Conservation (phyloP, 2,888 invertebrate genomes). For the Catotricha subobsoleta region DNA sequence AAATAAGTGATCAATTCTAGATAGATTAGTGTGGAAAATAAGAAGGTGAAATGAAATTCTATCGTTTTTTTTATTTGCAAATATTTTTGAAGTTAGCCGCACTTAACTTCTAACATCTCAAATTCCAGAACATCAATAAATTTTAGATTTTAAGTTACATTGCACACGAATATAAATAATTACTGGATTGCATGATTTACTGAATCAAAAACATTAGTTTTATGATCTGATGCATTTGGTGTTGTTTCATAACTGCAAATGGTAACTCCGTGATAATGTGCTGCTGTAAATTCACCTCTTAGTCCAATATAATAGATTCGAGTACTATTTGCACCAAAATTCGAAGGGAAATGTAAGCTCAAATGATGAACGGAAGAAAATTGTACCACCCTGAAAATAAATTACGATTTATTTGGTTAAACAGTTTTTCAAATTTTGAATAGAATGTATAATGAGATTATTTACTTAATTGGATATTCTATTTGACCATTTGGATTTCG, state of each 20-base stretch:
- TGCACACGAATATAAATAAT: constrained; percentile 9
- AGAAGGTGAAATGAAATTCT: too few relatives aligned
- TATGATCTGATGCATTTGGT: constrained; percentile 75
- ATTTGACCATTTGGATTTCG: constrained; percentile 59
- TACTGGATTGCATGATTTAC: constrained; percentile 40
- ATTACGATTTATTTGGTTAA: constrained; percentile 9
- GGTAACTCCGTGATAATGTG: constrained; percentile 73
- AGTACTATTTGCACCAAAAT: constrained; percentile 72
- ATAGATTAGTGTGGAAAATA: too few relatives aligned
- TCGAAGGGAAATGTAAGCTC: constrained; percentile 75
- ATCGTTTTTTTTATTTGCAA: too few relatives aligned
- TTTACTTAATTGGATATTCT: constrained; percentile 81
- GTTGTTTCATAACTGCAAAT: constrained; percentile 79
- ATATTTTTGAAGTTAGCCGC: too few relatives aligned
- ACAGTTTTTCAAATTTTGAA: too few relatives aligned
- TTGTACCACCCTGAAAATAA: constrained; percentile 59
- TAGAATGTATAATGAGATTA: constrained; percentile 6
- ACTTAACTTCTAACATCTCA: too few relatives aligned
- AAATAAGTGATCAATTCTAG: too few relatives aligned
- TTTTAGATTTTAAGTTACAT: too few relatives aligned
- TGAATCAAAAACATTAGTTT: constrained; percentile 44
- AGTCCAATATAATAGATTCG: constrained; percentile 77
- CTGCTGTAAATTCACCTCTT: constrained; percentile 77
- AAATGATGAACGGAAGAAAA: constrained; percentile 83
- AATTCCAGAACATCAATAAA: too few relatives aligned